Base-by-base conservation (phyloP, 1,140 invertebrate genomes). In the Drosophila pruinosa region DNA sequence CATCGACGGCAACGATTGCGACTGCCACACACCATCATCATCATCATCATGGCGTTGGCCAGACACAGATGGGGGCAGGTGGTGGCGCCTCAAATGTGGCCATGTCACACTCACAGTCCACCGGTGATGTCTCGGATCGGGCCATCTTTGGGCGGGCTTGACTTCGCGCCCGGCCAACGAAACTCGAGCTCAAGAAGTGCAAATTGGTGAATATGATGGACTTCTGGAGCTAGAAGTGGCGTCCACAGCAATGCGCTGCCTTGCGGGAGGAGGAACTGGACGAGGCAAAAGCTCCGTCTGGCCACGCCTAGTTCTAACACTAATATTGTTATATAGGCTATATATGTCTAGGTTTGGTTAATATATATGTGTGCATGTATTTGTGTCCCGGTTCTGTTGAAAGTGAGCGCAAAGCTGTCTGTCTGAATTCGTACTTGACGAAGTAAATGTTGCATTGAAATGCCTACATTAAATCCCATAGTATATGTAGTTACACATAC, bases 81-180 rank as follows among this genome's bases (percentile, higher is more conserved):
- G 47, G 8, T 12, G 53, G 6, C 21, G 17, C 57, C 61, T 45
- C 90, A 6, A 74, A 47, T 45, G 65, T 56, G 24, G 71, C 75
- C 64, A 93, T 94, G 72, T 92, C 93, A 2, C 93, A 94, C 81
- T 93, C 93, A 2, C 93, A 93, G 77, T 93, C 93, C 12, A 93
- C 93, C 2, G 93, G 93, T 12, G 93, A 94, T 90, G 93, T 94
- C 12, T 91, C 93, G 43, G 81, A 86, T 61, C 80, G 81, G 22
- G 93, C 93, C 61, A 93, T 94, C 90, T 91, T 93, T 74, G 93
- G 93, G 52, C 90, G 93, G n/a, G 93, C 93, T 93, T 94, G 93
- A 94, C 90, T 88, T 64, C 75, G 83, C 53, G 82, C 89, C n/a
- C 62, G 90, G 54, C 82, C 90, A 62, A 91, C 88, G n/a, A 90